phyloP scores from a whole-genome alignment of 2,113 vertebrate species.

The Lepus europaeus region DNA sequence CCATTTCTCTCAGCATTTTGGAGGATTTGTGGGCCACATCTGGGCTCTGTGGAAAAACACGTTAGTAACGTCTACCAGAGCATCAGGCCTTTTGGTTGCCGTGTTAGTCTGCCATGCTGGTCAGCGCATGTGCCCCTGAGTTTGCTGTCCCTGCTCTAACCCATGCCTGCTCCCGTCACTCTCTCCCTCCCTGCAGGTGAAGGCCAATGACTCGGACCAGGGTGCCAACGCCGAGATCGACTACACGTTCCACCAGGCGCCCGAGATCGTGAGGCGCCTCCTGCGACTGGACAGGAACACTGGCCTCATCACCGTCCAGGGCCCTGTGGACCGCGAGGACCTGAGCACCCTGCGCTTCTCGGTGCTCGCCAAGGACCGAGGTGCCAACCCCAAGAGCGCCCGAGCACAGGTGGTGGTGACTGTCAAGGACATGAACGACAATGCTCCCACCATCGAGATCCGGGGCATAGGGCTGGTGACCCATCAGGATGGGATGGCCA shows the following conservation, averaged over 20 bases:
- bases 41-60: background rate
- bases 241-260: constrained; percentile 95
- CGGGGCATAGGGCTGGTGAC: constrained; percentile 96
- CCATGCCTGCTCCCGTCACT: background rate
- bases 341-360: constrained; percentile 94
- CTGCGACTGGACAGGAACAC: constrained; percentile 94
- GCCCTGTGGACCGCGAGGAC: constrained; percentile 95
- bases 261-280: constrained; percentile 92
- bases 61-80: background rate
- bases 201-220: constrained; percentile 96
- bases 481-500: constrained; percentile 95
- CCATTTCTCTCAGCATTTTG: background rate
- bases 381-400: constrained; percentile 94
- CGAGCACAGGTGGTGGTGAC: constrained; percentile 93
- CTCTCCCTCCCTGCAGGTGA: constrained; percentile 88
- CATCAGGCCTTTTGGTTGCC: background rate
- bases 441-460: constrained; percentile 95
- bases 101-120: background rate
- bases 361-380: constrained; percentile 95
- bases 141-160: background rate
- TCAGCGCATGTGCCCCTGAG: background rate
- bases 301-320: constrained; percentile 96
- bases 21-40: background rate
- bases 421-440: constrained; percentile 97
- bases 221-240: constrained; percentile 95